Conservation (phyloP, 2,797 vertebrate species). For the Epinephelus coioides region DNA sequence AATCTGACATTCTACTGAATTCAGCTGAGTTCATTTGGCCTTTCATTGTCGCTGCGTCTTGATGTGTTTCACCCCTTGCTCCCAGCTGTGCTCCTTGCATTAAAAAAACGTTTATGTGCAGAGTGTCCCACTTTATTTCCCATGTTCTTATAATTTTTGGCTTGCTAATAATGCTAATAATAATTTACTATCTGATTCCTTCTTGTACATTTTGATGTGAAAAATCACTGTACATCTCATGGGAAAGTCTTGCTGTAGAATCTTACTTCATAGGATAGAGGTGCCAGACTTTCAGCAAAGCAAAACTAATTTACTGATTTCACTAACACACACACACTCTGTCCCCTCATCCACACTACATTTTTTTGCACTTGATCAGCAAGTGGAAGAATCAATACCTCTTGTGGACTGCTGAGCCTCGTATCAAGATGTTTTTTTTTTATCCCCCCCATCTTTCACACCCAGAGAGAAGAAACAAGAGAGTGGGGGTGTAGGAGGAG, state of each 20-base stretch:
- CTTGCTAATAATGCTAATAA: not conserved
- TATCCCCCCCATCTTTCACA: slow-evolving; percentile 47
- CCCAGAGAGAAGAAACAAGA: slow-evolving; percentile 51
- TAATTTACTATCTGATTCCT: not conserved
- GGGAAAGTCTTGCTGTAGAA: slow-evolving; percentile 15
- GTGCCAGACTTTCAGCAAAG: slow-evolving; percentile 45
- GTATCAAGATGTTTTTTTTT: slow-evolving; percentile 58
- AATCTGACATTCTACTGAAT: no score
- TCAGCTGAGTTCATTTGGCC: not conserved
- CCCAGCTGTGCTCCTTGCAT: not conserved
- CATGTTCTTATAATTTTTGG: not conserved
- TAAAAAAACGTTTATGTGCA: not conserved
- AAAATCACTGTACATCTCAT: slow-evolving; percentile 9
- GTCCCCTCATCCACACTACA: slow-evolving; percentile 18
- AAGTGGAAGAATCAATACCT: slow-evolving; percentile 68
- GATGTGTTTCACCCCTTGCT: not conserved
- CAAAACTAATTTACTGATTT: slow-evolving; percentile 37
- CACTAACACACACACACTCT: slow-evolving; percentile 11
- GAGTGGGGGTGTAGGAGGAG: slow-evolving; percentile 43
- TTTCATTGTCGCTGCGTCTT: not conserved
- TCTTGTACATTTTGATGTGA: slow-evolving; percentile 5
- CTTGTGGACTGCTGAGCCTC: slow-evolving; percentile 49
- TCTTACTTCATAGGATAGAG: slow-evolving; percentile 26
- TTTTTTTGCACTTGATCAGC: slow-evolving; percentile 62
- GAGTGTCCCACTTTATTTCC: not conserved